A percentile compares a stretch with the other conserved stretches of the same genome.
Conservation (phyloP, 2,797 vertebrate genomes). For the Acanthopagrus latus region DNA sequence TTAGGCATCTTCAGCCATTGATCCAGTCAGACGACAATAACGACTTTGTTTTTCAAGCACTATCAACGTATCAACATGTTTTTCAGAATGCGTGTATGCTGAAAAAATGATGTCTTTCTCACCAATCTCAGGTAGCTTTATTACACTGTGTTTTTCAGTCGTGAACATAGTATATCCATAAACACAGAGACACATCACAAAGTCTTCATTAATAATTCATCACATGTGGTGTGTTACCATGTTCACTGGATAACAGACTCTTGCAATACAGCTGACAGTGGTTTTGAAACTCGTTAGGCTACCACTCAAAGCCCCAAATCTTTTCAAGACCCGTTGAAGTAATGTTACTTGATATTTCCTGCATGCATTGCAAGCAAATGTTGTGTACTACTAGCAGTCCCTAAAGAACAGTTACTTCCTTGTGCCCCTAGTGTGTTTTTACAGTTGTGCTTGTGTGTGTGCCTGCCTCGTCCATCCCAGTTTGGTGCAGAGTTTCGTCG, state of each 20-base stretch:
- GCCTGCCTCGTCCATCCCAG: constrained; percentile 75
- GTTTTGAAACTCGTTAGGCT: constrained; percentile 26
- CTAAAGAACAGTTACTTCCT: background rate
- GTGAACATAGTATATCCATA: constrained; percentile 4
- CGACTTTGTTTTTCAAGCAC: constrained; percentile 10
- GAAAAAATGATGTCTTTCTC: constrained; percentile 11
- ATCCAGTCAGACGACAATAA: constrained; percentile 30
- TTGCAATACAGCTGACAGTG: background rate
- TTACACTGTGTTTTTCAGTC: constrained; percentile 2
- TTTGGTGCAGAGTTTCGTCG: constrained; percentile 98
- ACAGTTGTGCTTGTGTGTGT: background rate
- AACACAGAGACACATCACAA: constrained; percentile 9
- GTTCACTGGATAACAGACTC: constrained; percentile 30
- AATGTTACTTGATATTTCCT: background rate
- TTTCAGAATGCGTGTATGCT: background rate
- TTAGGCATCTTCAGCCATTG: constrained; percentile 27
- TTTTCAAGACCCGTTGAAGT: background rate
- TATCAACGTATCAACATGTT: constrained; percentile 7
- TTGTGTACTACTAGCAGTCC: background rate
- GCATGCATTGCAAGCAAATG: background rate
- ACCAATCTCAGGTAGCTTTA: constrained; percentile 6
- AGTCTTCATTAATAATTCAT: constrained; percentile 54
- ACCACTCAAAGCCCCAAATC: background rate
- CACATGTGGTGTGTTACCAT: constrained; percentile 27
- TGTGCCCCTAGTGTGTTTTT: background rate